Percentiles rank a stretch among this genome's conserved stretches.
These are phyloP conservation scores for Argyra leucocephala DNA, from an alignment of 2,888 invertebrate species.

Conservation along the genomic window DNA sequence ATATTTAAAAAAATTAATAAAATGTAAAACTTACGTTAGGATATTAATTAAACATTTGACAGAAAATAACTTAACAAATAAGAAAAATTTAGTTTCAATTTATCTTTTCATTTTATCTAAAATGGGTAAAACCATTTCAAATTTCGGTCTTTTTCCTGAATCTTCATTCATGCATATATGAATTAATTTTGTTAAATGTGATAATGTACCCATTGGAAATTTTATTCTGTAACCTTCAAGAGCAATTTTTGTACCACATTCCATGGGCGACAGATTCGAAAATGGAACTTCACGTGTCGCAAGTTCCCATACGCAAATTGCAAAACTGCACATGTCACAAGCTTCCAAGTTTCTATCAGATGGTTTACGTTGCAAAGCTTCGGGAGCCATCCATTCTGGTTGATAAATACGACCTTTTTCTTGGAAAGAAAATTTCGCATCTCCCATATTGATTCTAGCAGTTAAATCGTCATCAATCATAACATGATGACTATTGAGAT, in stretches of 20 bases:
- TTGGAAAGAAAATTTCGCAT: constrained; percentile 97
- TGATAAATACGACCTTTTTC: constrained; percentile 88
- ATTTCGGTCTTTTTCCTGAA: constrained; percentile 94
- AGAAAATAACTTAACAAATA: too few species aligned
- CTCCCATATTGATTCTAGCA: constrained; percentile 96
- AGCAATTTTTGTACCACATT: constrained; percentile 97
- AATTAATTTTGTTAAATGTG: constrained; percentile 86
- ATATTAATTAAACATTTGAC: too few species aligned
- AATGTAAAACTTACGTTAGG: too few species aligned
- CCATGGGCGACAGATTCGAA: constrained; percentile 87
- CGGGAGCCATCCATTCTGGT: constrained; percentile 98
- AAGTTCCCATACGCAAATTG: constrained; percentile 92
- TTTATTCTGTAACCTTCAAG: constrained; percentile 89
- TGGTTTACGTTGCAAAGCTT: constrained; percentile 81
- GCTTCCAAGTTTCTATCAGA: constrained; percentile 92
- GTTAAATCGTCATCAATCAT: constrained; percentile 98
- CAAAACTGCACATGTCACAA: constrained; percentile 99
- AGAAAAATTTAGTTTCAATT: too few species aligned
- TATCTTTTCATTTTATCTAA: constrained; percentile 93
- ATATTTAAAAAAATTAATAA: too few species aligned
- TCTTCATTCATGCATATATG: constrained; percentile 99
- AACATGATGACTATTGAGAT: constrained; percentile 89
- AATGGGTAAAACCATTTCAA: constrained; percentile 97
- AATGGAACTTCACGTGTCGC: constrained; percentile 93
- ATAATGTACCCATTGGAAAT: constrained; percentile 89